Percentiles rank a stretch among this genome's conserved stretches.
phyloP scores from a whole-genome alignment of 2,797 vertebrate genomes.

The Knipowitschia caucasica region DNA sequence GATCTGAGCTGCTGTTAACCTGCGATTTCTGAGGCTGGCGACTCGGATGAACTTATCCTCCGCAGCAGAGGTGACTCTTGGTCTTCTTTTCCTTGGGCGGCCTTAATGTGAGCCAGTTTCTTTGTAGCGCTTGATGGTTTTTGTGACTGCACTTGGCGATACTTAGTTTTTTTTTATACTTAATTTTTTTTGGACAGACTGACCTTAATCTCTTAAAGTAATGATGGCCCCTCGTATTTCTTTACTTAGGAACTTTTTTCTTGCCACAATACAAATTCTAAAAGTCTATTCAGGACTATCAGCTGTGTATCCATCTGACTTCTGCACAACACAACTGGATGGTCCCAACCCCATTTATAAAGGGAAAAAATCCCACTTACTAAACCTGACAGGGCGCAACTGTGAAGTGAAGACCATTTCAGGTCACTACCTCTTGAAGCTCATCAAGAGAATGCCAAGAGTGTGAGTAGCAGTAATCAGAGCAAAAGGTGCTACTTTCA shows the following conservation, averaged over 20 bases:
- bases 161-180: not conserved
- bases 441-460: too few relatives aligned
- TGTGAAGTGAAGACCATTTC: constrained; percentile 1
- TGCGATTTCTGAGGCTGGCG: not conserved
- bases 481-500: too few relatives aligned
- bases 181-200: not conserved
- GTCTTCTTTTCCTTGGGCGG: not conserved
- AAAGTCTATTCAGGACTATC: not conserved
- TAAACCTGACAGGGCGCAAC: not conserved
- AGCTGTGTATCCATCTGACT: not conserved
- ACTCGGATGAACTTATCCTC: not conserved
- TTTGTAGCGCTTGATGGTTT: not conserved
- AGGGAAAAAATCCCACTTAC: not conserved
- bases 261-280: not conserved
- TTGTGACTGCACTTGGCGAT: not conserved
- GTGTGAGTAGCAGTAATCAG: too few relatives aligned
- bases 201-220: not conserved
- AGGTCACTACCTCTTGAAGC: too few relatives aligned
- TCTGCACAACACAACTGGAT: constrained; percentile 3
- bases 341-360: not conserved
- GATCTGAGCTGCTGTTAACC: not conserved
- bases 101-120: not conserved
- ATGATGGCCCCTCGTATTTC: not conserved
- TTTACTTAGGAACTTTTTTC: not conserved
- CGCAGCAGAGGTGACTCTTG: not conserved